These are phyloP conservation scores for Acanthosepion pharaonis DNA, from an alignment of 2,888 invertebrate species.

Conservation along the genomic window DNA sequence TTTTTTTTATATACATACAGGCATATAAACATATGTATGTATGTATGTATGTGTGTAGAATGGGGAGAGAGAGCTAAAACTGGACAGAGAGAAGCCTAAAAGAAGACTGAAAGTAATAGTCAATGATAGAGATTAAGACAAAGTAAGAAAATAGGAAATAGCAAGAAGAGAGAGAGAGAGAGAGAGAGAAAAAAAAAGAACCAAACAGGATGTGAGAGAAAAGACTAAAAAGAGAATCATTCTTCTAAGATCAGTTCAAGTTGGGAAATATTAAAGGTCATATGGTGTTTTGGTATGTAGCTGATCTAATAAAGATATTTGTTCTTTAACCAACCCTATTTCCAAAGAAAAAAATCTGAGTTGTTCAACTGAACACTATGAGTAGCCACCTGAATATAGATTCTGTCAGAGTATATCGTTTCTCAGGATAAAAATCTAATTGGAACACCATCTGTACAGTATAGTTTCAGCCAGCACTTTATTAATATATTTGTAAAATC, in stretches of 20 bases:
- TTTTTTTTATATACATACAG: neutral
- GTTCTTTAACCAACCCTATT: neutral
- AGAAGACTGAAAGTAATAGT: too few species aligned
- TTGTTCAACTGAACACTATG: neutral
- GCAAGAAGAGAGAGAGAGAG: neutral
- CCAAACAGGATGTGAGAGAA: neutral
- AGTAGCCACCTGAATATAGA: neutral
- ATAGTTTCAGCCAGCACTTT: too few species aligned
- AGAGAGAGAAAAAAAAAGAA: too few species aligned
- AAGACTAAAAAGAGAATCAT: neutral
- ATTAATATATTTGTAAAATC: too few species aligned
- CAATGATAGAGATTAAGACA: neutral
- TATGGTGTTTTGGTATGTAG: neutral
- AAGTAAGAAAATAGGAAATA: neutral
- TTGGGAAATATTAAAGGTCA: conserved; percentile 1
- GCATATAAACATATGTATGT: neutral
- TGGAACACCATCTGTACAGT: too few species aligned
- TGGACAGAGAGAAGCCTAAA: neutral
- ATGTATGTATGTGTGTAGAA: neutral
- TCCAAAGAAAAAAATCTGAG: neutral
- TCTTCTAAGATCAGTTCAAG: neutral
- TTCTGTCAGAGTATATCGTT: too few species aligned
- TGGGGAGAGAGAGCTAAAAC: neutral
- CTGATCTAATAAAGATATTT: neutral
- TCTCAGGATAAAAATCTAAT: too few species aligned